Conservation (phyloP, 1,140 invertebrate species). For the Caenorhabditis brenneri region DNA sequence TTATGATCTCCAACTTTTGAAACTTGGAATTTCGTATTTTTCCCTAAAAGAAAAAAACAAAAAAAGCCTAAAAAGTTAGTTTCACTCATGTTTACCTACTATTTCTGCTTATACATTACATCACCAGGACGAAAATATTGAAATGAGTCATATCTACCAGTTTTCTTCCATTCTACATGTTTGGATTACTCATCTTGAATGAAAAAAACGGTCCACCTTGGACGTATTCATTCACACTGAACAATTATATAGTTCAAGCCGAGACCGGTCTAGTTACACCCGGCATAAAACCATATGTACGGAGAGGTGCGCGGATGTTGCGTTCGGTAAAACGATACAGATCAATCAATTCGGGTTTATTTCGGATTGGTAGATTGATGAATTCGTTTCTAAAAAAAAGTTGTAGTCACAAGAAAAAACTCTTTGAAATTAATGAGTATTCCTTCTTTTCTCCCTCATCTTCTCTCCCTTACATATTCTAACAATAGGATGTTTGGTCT, state of each 20-base stretch:
- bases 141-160: constrained; percentile 26
- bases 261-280: constrained; percentile 8
- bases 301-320: neutral
- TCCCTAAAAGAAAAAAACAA: no score
- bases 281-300: constrained; percentile 21
- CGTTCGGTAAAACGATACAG: neutral
- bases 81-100: neutral
- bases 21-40: no score
- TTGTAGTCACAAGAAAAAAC: neutral
- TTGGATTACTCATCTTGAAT: constrained; percentile 23
- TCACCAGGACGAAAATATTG: neutral
- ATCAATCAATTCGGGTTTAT: neutral
- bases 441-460: neutral
- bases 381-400: neutral
- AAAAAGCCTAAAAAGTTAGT: no score
- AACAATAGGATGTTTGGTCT: neutral
- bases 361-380: neutral
- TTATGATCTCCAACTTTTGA: no score
- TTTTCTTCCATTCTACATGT: neutral
- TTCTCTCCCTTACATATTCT: neutral
- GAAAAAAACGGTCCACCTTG: neutral
- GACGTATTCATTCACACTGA: constrained; percentile 1
- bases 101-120: neutral
- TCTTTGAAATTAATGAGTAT: constrained; percentile 5
- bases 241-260: constrained; percentile 43